Base-by-base conservation (phyloP, 1,140 invertebrate genomes). In the Littorina saxatilis region DNA sequence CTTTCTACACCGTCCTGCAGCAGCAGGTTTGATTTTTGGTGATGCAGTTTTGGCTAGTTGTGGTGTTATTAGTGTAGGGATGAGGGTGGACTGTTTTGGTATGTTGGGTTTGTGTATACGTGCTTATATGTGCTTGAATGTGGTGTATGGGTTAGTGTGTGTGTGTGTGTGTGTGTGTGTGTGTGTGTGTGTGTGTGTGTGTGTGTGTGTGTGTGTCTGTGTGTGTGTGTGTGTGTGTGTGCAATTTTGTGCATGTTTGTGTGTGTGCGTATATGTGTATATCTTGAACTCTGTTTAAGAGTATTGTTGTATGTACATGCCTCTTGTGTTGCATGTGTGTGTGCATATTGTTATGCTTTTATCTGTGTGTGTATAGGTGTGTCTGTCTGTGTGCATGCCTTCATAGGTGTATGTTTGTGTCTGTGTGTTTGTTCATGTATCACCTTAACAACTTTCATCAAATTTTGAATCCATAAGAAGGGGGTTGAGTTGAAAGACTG, bases 1-100 rank as follows among this genome's bases (percentile, higher is more conserved):
- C 91, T 37, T 94, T 94, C 84, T 93, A 89, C 83, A 87, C 92
- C 20, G 81, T 94, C 17, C 83, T 94, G 5, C 88, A 89, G 50
- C 92, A 93, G 80, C 90, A 92, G 87, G 93, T 93, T 76, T 80
- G 47, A 74, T 32, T 13, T 68, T 29, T 68, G 74, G n/a, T n/a
- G n/a, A n/a, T n/a, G n/a, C n/a, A n/a, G n/a, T n/a, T n/a, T 13
- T 9, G 63, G 23, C 13, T 68, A 15, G n/a, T n/a, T n/a, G n/a
- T n/a, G n/a, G n/a, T n/a, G n/a, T n/a, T n/a, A n/a, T n/a, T n/a
- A n/a, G n/a, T n/a, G n/a, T n/a, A n/a, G n/a, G n/a, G n/a, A n/a
- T n/a, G n/a, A n/a, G n/a, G n/a, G n/a, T n/a, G n/a, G n/a, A 47
- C 17, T 47, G 17, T 47, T 47, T 47, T 5, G 5, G 43, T 47